Evolutionary conservation across 2,113 vertebrate species (phyloP).

Genomic region (Nicator chloris): DNA sequence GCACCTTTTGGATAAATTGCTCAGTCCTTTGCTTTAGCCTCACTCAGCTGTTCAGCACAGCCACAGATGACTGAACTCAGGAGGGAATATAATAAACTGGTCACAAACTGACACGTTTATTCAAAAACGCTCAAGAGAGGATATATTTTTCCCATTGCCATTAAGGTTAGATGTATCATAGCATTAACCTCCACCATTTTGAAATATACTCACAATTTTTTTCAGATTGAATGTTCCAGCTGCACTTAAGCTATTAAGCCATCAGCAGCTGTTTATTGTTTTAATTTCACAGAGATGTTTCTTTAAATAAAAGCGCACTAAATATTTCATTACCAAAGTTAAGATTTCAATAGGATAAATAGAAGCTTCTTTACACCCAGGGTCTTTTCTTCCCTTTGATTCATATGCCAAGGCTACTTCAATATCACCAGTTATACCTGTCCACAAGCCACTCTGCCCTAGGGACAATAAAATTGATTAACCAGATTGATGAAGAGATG

Average conservation of each 20-base stretch:
- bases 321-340: neutral
- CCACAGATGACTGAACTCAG: neutral
- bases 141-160: neutral
- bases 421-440: neutral
- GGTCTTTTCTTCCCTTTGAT: neutral
- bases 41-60: neutral
- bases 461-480: neutral
- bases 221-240: neutral
- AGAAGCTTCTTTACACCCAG: neutral
- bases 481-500: neutral
- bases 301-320: neutral
- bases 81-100: neutral
- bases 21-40: neutral
- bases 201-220: neutral
- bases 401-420: neutral
- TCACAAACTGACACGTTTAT: neutral
- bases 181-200: neutral
- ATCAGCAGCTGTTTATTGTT: constrained; percentile 35
- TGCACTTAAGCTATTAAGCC: constrained; percentile 1
- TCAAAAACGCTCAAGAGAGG: neutral
- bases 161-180: neutral
- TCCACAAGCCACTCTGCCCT: neutral
- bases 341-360: neutral
- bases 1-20: neutral
- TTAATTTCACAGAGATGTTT: neutral